A percentile compares a stretch with the other conserved stretches of the same genome.
These are phyloP conservation scores for Takifugu flavidus DNA, from an alignment of 2,113 vertebrate genomes.

Conservation along the genomic window DNA sequence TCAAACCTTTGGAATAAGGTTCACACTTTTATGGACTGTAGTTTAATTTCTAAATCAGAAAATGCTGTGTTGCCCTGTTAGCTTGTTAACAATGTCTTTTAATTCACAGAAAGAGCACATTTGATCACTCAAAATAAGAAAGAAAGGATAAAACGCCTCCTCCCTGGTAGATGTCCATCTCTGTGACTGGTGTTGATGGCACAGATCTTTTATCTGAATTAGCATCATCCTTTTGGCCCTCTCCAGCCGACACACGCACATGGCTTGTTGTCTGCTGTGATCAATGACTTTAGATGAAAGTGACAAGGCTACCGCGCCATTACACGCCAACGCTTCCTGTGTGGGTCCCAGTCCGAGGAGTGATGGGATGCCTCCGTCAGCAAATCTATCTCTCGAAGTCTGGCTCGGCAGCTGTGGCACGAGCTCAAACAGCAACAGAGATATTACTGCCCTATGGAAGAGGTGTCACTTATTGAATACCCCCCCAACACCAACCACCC, in stretches of 20 bases:
- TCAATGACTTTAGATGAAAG: slow-evolving; percentile 75
- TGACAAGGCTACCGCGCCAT: slow-evolving; percentile 70
- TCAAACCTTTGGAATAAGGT: slow-evolving; percentile 35
- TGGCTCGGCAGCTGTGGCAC: slow-evolving; percentile 71
- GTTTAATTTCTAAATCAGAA: slow-evolving; percentile 33
- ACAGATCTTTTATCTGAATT: slow-evolving; percentile 65
- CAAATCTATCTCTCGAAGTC: slow-evolving; percentile 75
- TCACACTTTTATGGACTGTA: too few relatives aligned
- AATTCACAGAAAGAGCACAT: neutral
- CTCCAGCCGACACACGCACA: slow-evolving; percentile 67
- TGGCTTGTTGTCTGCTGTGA: slow-evolving; percentile 72
- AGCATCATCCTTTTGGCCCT: slow-evolving; percentile 55
- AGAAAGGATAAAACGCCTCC: neutral
- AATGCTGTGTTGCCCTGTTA: slow-evolving; percentile 60
- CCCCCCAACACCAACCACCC: slow-evolving; percentile 20
- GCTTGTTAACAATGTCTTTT: neutral
- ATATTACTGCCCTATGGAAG: slow-evolving; percentile 73
- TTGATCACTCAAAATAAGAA: neutral
- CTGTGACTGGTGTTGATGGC: slow-evolving; percentile 44
- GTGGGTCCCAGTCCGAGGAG: slow-evolving; percentile 41
- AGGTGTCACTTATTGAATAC: slow-evolving; percentile 78
- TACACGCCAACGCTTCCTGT: slow-evolving; percentile 66
- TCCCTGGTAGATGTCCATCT: slow-evolving; percentile 27
- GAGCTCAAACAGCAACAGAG: slow-evolving; percentile 74
- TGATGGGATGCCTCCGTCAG: slow-evolving; percentile 74